Conservation (phyloP, 2,888 invertebrate species). For the Nomada hirtipes region DNA sequence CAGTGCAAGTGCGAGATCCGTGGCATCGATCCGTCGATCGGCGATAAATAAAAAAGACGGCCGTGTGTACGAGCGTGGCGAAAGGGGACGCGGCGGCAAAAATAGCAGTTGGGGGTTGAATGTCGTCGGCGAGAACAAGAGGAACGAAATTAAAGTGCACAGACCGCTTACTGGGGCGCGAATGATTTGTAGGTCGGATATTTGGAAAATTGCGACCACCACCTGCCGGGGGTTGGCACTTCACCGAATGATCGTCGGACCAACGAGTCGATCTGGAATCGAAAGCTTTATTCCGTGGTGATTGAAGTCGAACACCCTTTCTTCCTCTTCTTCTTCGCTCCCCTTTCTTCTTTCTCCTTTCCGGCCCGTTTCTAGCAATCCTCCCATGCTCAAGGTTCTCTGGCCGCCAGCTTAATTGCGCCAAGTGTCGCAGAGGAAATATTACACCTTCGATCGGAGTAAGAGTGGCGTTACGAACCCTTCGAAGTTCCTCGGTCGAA, state of each 20-base stretch:
- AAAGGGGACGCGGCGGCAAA: not conserved
- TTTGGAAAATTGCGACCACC: conserved; percentile 55
- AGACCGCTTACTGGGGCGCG: conserved; percentile 38
- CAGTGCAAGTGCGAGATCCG: conserved; percentile 3
- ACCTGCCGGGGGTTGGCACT: conserved; percentile 31
- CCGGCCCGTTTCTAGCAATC: not conserved
- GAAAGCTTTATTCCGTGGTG: not conserved
- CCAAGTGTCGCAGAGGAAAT: conserved; percentile 53
- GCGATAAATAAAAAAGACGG: conserved; percentile 19
- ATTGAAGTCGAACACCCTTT: not conserved
- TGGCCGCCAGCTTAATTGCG: conserved; percentile 52
- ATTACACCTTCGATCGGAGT: conserved; percentile 3
- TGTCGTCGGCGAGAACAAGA: not conserved
- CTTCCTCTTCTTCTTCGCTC: not conserved
- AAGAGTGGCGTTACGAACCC: conserved; percentile 43
- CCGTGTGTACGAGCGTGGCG: not conserved
- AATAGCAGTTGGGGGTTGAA: not conserved
- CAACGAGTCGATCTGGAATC: conserved; percentile 20
- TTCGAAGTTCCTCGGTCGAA: conserved; percentile 4
- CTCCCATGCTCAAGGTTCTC: not conserved
- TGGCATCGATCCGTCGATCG: conserved; percentile 41
- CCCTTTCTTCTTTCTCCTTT: not conserved
- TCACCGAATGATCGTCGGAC: conserved; percentile 29
- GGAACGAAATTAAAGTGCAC: conserved; percentile 54
- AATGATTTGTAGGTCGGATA: conserved; percentile 51